phyloP scores from a whole-genome alignment of 2,888 invertebrate genomes.

The Rhorus exstirpatorius region DNA sequence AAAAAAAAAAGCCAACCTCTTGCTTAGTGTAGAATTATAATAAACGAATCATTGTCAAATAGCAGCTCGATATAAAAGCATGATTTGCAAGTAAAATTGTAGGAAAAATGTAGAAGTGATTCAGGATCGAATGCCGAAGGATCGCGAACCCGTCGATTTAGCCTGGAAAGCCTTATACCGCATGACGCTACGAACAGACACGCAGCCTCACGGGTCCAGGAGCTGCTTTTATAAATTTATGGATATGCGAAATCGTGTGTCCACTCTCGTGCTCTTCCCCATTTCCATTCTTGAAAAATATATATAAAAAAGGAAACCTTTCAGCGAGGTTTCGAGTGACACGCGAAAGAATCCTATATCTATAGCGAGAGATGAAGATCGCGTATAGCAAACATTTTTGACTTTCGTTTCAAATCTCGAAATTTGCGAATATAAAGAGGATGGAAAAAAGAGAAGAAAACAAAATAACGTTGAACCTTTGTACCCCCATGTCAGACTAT shows the following conservation, averaged over 20 bases:
- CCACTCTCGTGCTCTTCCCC: slow-evolving; percentile 15
- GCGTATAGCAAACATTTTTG: slow-evolving; percentile 26
- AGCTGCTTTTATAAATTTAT: slow-evolving; percentile 55
- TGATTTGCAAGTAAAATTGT: too few species aligned
- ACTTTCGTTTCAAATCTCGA: slow-evolving; percentile 27
- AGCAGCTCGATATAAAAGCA: too few species aligned
- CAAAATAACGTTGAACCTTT: neutral
- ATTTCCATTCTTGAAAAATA: neutral
- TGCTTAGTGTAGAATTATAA: too few species aligned
- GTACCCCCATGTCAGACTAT: neutral
- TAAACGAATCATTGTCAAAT: too few species aligned
- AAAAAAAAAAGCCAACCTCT: too few species aligned
- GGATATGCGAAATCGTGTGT: slow-evolving; percentile 53
- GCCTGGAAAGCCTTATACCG: neutral
- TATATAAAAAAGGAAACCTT: neutral
- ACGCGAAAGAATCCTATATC: neutral
- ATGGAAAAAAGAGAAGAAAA: neutral
- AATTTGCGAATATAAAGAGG: neutral
- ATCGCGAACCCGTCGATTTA: neutral
- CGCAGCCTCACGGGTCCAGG: slow-evolving; percentile 3
- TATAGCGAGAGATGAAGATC: neutral
- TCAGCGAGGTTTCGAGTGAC: slow-evolving; percentile 9
- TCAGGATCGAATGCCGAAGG: too few species aligned
- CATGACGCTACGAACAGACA: neutral
- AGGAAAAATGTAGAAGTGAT: too few species aligned